These are phyloP conservation scores for Saiga tatarica DNA, from an alignment of 2,113 vertebrate species.

Conservation along the genomic window DNA sequence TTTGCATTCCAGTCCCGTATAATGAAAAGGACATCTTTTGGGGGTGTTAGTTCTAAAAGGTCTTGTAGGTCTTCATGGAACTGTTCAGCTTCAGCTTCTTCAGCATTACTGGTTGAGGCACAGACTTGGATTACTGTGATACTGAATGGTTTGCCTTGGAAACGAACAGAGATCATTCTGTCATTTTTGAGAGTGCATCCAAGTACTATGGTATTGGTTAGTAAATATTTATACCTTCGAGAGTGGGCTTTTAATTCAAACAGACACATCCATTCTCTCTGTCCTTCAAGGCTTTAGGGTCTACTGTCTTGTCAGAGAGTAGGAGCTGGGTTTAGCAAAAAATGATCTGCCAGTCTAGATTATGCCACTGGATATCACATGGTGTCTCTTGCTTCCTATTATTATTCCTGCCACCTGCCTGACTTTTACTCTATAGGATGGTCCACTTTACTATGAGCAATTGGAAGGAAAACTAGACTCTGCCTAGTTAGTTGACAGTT, in stretches of 20 bases:
- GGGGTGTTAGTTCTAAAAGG: too few species aligned
- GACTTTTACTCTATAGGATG: background rate
- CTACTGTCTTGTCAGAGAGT: background rate
- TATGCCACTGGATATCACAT: background rate
- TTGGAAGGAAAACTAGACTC: background rate
- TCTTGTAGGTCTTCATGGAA: too few species aligned
- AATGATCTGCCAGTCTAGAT: background rate
- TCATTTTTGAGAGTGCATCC: too few species aligned
- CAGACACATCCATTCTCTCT: background rate
- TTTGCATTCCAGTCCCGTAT: too few species aligned
- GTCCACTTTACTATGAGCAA: background rate
- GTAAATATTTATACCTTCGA: background rate
- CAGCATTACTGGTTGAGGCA: too few species aligned
- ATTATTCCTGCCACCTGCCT: background rate
- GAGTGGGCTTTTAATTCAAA: background rate
- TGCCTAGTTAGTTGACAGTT: background rate
- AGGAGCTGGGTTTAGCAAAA: background rate
- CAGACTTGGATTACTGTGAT: too few species aligned
- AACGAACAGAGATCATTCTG: too few species aligned
- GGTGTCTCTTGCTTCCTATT: background rate
- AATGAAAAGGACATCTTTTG: too few species aligned
- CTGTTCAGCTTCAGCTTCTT: too few species aligned
- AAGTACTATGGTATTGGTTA: background rate
- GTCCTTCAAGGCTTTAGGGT: background rate
- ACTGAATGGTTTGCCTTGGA: too few species aligned